Conservation (phyloP, 2,113 vertebrate species). For the Tricholaema leucomelas region DNA sequence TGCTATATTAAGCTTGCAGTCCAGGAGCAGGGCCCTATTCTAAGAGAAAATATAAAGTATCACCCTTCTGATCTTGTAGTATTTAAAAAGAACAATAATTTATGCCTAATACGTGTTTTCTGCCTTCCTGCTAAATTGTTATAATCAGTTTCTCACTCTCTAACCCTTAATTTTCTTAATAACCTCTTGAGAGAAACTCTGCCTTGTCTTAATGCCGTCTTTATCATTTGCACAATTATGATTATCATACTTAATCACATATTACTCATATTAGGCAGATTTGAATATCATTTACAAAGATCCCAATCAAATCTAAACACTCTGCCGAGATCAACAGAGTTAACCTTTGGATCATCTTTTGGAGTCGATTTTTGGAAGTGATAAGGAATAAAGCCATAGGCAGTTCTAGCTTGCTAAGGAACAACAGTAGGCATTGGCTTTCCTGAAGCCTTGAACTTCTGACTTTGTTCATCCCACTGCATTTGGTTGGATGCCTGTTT, state of each 20-base stretch:
- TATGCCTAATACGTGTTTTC: not conserved
- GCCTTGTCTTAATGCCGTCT: constrained; percentile 39
- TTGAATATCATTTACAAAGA: not conserved
- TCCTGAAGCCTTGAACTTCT: not conserved
- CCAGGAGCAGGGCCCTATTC: not conserved
- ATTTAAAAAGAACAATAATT: not conserved
- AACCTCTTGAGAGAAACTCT: not conserved
- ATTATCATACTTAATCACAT: constrained; percentile 34
- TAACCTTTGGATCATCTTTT: no score
- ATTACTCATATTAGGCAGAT: constrained; percentile 20
- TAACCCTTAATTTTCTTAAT: constrained; percentile 52
- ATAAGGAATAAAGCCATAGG: not conserved
- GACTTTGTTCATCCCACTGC: not conserved
- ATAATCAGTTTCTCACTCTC: not conserved
- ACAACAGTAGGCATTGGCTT: not conserved
- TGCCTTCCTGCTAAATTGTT: not conserved
- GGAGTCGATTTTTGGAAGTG: not conserved
- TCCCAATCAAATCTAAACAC: not conserved
- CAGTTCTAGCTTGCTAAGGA: not conserved
- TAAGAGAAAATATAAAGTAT: not conserved
- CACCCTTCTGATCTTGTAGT: not conserved
- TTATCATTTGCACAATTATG: constrained; percentile 42
- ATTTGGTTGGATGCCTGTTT: not conserved
- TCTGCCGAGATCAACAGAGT: not conserved
- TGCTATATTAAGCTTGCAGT: not conserved